phyloP scores from a whole-genome alignment of 1,140 invertebrate genomes.

The Lethrus apterus region DNA sequence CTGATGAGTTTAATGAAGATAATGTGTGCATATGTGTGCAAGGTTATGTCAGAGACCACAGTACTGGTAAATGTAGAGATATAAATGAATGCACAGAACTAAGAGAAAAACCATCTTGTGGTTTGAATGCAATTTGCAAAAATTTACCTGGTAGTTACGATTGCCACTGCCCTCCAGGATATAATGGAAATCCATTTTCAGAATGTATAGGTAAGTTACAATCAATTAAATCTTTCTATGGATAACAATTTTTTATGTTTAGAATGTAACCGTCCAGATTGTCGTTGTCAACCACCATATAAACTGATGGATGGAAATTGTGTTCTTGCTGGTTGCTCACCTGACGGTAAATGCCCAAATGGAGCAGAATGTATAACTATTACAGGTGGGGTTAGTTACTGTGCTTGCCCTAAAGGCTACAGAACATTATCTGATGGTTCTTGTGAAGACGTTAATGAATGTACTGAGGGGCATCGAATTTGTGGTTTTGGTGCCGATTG shows the following conservation, averaged over 20 bases:
- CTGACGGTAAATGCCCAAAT: slow-evolving; percentile 65
- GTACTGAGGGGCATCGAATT: slow-evolving; percentile 61
- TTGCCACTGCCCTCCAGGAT: slow-evolving; percentile 80
- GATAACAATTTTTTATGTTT: slow-evolving; percentile 5
- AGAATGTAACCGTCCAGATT: slow-evolving; percentile 75
- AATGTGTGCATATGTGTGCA: slow-evolving; percentile 82
- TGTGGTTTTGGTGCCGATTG: slow-evolving; percentile 84
- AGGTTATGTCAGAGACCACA: slow-evolving; percentile 67
- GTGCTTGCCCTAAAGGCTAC: slow-evolving; percentile 78
- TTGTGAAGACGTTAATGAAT: slow-evolving; percentile 80
- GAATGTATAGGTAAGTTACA: slow-evolving; percentile 59
- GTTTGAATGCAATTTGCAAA: slow-evolving; percentile 81
- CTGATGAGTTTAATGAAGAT: slow-evolving; percentile 60
- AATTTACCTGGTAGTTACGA: slow-evolving; percentile 91
- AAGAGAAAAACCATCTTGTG: slow-evolving; percentile 67
- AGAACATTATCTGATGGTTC: slow-evolving; percentile 63
- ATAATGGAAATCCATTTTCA: slow-evolving; percentile 81
- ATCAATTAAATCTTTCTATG: not conserved
- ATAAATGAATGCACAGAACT: slow-evolving; percentile 79
- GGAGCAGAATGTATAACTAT: slow-evolving; percentile 84
- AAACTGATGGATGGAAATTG: slow-evolving; percentile 72
- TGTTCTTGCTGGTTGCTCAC: slow-evolving; percentile 74
- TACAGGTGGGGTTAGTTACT: slow-evolving; percentile 82
- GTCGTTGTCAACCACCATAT: slow-evolving; percentile 80
- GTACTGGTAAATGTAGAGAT: slow-evolving; percentile 71